phyloP scores from a whole-genome alignment of 2,888 invertebrate species.

The Sphaeridia pumilis region DNA sequence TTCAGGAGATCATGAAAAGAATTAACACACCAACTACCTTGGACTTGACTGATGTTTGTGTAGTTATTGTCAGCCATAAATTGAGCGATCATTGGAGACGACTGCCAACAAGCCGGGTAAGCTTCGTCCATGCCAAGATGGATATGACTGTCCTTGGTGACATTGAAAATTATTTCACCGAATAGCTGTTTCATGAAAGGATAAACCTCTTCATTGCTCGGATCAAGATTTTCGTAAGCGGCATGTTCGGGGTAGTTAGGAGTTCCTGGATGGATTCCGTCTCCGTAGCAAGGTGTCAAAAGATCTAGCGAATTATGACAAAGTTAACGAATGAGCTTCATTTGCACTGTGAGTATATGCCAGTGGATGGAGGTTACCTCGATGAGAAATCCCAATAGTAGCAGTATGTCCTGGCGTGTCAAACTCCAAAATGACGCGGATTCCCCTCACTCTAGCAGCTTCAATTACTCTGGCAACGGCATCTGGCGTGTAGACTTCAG shows the following conservation, averaged over 20 bases:
- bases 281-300: conserved; percentile 58
- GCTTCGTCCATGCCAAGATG: conserved; percentile 85
- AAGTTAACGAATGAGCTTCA: too few relatives aligned
- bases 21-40: conserved; percentile 40
- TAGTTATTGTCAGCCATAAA: conserved; percentile 52
- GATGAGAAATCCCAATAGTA: conserved; percentile 24
- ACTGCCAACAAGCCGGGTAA: conserved; percentile 41
- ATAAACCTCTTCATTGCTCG: conserved; percentile 54
- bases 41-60: conserved; percentile 47
- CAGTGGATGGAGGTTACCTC: conserved; percentile 13
- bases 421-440: conserved; percentile 79
- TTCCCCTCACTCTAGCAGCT: conserved; percentile 66
- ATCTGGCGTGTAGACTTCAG: conserved; percentile 46
- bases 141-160: conserved; percentile 69
- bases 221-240: conserved; percentile 67
- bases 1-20: background rate
- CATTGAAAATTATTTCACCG: conserved; percentile 49
- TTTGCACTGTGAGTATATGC: background rate
- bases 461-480: conserved; percentile 58
- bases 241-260: conserved; percentile 41
- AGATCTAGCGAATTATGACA: conserved; percentile 47
- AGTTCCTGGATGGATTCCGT: conserved; percentile 39
- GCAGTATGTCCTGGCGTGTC: conserved; percentile 61
- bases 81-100: conserved; percentile 51
- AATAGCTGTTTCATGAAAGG: conserved; percentile 56